These are phyloP conservation scores for Myanophis thanlyinensis DNA, from an alignment of 2,113 vertebrate species.

Conservation along the genomic window DNA sequence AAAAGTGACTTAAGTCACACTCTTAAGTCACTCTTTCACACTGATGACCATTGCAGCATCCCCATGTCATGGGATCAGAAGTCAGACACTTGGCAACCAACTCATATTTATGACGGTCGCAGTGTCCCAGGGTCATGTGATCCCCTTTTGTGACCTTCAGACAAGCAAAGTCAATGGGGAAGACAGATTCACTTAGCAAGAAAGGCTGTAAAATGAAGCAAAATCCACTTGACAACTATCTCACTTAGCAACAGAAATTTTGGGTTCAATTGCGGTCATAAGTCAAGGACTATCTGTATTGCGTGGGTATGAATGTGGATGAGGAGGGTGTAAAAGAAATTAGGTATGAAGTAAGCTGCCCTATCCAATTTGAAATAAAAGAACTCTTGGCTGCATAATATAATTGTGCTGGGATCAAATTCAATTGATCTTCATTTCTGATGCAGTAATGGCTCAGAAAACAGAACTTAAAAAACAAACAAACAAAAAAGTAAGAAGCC, in stretches of 20 bases:
- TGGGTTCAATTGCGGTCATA: not conserved
- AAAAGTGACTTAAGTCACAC: not conserved
- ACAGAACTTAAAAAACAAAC: not conserved
- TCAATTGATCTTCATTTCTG: slow-evolving; percentile 22
- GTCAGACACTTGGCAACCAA: not conserved
- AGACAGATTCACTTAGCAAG: not conserved
- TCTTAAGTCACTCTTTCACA: too few relatives aligned
- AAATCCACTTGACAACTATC: not conserved
- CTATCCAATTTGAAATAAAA: slow-evolving; percentile 14
- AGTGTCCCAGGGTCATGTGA: not conserved
- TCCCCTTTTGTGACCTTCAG: not conserved
- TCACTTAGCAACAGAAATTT: not conserved
- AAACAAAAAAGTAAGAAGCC: not conserved
- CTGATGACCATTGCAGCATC: not conserved
- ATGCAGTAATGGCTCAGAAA: slow-evolving; percentile 20
- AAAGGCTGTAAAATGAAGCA: not conserved
- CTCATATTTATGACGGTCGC: not conserved
- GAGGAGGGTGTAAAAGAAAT: not conserved
- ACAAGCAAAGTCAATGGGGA: not conserved
- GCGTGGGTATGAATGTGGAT: too few relatives aligned
- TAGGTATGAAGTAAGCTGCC: not conserved
- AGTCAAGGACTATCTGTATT: not conserved
- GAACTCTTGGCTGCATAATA: slow-evolving; percentile 4
- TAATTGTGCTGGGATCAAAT: slow-evolving; percentile 15
- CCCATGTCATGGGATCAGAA: not conserved